These are phyloP conservation scores for Mesorhabditis spiculigera DNA, from an alignment of 2,888 invertebrate species.

Conservation along the genomic window DNA sequence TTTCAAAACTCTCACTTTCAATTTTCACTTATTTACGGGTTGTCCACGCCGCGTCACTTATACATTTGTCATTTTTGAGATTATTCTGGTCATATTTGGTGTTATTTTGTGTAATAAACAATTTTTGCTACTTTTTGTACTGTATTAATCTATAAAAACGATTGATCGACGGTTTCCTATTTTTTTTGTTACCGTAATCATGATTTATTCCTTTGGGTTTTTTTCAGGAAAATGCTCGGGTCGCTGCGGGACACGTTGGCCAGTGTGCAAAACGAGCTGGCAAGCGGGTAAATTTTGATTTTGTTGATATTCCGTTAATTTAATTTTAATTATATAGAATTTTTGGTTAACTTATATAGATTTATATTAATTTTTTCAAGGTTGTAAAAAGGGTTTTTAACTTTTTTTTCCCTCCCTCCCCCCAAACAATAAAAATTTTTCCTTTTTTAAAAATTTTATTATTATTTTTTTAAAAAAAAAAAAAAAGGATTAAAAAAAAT, in stretches of 20 bases:
- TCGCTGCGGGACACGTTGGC: slow-evolving; percentile 31
- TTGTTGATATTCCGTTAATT: neutral
- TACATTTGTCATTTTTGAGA: slow-evolving; percentile 12
- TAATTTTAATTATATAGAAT: neutral
- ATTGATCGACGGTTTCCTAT: too few species aligned
- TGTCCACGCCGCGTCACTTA: slow-evolving; percentile 10
- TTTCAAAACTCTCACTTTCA: neutral
- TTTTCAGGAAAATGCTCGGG: slow-evolving; percentile 22
- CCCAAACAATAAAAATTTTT: too few species aligned
- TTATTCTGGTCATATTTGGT: slow-evolving; percentile 1
- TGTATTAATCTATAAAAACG: too few species aligned
- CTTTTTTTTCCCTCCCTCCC: neutral
- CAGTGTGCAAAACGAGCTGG: slow-evolving; percentile 31
- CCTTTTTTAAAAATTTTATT: neutral
- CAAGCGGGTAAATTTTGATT: slow-evolving; percentile 14
- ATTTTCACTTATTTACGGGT: slow-evolving; percentile 2
- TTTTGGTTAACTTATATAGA: too few species aligned
- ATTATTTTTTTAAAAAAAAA: neutral
- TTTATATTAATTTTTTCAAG: neutral
- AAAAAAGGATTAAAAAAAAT: neutral
- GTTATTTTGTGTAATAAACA: neutral
- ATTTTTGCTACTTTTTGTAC: slow-evolving; percentile 5
- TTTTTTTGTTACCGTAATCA: too few species aligned
- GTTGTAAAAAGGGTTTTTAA: neutral
- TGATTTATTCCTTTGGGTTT: too few species aligned